Evolutionary conservation across 2,113 vertebrate genomes (phyloP).

Genomic region (Callaeas wilsoni): DNA sequence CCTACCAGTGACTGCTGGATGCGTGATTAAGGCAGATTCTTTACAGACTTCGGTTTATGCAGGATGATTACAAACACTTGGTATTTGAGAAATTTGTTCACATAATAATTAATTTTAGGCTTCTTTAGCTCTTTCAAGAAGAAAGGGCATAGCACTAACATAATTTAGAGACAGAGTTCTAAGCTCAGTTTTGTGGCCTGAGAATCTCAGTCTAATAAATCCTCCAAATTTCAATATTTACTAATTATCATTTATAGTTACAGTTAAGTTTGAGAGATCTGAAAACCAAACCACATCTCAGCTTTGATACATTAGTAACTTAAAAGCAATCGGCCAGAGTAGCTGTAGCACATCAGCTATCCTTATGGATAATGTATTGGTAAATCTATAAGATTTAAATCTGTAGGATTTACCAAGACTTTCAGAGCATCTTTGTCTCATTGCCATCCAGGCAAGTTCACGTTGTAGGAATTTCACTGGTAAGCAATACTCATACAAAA

Average conservation of each 20-base stretch:
- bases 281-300: background rate
- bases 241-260: background rate
- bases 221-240: background rate
- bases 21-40: background rate
- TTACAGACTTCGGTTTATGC: background rate
- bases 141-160: background rate
- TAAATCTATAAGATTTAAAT: background rate
- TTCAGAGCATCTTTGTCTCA: background rate
- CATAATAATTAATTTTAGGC: background rate
- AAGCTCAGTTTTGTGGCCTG: background rate
- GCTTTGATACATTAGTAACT: background rate
- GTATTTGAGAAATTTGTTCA: background rate
- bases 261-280: background rate
- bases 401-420: background rate
- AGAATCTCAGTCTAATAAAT: background rate
- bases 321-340: background rate
- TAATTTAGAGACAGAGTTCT: background rate
- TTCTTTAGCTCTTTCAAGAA: background rate
- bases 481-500: background rate
- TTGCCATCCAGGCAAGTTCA: background rate
- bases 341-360: background rate
- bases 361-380: background rate
- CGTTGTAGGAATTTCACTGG: background rate
- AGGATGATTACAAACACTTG: background rate
- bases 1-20: background rate